Evolutionary conservation across 2,797 vertebrate species (phyloP).

Genomic region (Crocodylus rhombifer): DNA sequence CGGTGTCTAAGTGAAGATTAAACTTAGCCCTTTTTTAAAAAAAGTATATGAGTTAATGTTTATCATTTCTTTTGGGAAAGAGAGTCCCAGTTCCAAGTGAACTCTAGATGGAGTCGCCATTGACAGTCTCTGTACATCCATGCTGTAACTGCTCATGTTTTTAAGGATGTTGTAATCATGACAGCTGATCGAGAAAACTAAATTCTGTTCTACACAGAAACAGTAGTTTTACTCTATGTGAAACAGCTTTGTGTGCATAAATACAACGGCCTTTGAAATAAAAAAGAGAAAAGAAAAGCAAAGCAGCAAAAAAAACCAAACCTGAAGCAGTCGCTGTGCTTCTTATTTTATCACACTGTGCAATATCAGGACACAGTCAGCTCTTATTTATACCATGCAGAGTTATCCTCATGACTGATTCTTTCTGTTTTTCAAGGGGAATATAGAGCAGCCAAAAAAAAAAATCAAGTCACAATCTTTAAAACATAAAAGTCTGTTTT

Average conservation of each 20-base stretch:
- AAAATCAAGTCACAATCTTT: background rate
- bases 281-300: too few species aligned
- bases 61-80: background rate
- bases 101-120: background rate
- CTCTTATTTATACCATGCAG: background rate
- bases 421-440: rapidly evolving
- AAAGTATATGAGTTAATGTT: background rate
- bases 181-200: background rate
- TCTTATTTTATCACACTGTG: background rate
- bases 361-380: rapidly evolving
- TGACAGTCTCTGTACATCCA: rapidly evolving
- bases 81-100: background rate
- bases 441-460: background rate
- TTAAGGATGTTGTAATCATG: background rate
- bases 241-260: background rate
- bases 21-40: background rate
- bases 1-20: background rate
- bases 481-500: background rate
- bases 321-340: rapidly evolving
- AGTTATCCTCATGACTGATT: background rate
- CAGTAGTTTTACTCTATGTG: background rate
- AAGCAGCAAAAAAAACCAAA: too few species aligned
- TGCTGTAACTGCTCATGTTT: background rate
- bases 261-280: background rate
- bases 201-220: rapidly evolving